Percentiles rank a stretch among this genome's conserved stretches.
Conservation (phyloP, 2,797 vertebrate genomes). For the Enteromius fasciolatus region DNA sequence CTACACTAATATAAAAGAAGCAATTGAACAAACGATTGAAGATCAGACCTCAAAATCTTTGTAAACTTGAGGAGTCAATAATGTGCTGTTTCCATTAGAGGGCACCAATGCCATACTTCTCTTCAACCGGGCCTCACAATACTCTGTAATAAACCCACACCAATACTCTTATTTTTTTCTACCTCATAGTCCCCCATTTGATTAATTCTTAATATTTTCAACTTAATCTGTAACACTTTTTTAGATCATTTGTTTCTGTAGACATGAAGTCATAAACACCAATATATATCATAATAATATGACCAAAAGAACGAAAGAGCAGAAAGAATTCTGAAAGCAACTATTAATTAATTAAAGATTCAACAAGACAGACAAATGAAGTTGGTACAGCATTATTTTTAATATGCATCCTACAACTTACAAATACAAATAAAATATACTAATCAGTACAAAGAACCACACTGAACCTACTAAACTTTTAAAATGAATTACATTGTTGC, state of each 20-base stretch:
- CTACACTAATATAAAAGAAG: background rate
- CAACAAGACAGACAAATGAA: background rate
- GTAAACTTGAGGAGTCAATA: background rate
- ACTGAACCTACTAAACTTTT: background rate
- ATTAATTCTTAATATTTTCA: background rate
- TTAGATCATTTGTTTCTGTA: background rate
- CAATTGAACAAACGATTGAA: background rate
- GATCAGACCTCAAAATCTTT: background rate
- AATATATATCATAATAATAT: background rate
- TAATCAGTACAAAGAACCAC: background rate
- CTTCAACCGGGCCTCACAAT: background rate
- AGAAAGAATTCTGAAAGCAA: background rate
- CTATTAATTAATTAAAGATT: background rate
- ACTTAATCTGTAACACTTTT: background rate
- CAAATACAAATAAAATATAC: background rate
- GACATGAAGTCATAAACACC: background rate
- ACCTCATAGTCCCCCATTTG: background rate
- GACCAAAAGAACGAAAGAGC: background rate
- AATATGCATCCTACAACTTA: background rate
- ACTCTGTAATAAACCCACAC: background rate
- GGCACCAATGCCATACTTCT: background rate
- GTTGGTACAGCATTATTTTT: background rate
- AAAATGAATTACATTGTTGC: background rate
- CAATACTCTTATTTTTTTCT: background rate
- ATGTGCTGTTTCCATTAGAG: constrained; percentile 4